phyloP scores from a whole-genome alignment of 2,113 vertebrate species.

The Cololabis saira region DNA sequence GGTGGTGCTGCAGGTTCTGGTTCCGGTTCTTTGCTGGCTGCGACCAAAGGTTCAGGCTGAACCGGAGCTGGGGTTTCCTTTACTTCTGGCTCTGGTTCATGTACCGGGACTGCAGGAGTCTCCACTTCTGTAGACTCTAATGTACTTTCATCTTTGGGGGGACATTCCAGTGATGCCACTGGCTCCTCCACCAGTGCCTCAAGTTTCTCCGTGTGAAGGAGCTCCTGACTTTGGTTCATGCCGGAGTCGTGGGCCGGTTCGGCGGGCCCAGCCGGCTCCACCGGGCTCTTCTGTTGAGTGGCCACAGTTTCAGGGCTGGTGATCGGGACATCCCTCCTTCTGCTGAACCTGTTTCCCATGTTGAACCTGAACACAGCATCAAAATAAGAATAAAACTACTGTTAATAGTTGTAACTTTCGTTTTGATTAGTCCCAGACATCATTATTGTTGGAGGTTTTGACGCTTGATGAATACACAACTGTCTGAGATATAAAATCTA shows the following conservation, averaged over 20 bases:
- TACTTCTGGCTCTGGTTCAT: constrained; percentile 32
- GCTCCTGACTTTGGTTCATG: constrained; percentile 22
- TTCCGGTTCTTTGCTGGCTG: constrained; percentile 10
- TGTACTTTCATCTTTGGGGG: constrained; percentile 33
- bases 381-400: background rate
- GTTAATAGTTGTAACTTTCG: background rate
- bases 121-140: constrained; percentile 11
- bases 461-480: background rate
- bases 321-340: constrained; percentile 36
- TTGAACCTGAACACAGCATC: constrained; percentile 45
- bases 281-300: constrained; percentile 42
- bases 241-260: constrained; percentile 14
- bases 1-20: constrained; percentile 1
- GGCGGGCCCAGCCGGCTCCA: constrained; percentile 9
- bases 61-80: constrained; percentile 25
- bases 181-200: constrained; percentile 29
- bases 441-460: background rate
- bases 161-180: background rate
- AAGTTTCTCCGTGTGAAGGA: background rate
- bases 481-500: background rate
- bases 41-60: constrained; percentile 23
- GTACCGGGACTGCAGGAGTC: background rate
- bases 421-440: too few relatives aligned
- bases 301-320: constrained; percentile 22
- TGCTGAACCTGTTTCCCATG: constrained; percentile 74